phyloP scores from a whole-genome alignment of 2,888 invertebrate genomes.

The Margaritifera margaritifera region DNA sequence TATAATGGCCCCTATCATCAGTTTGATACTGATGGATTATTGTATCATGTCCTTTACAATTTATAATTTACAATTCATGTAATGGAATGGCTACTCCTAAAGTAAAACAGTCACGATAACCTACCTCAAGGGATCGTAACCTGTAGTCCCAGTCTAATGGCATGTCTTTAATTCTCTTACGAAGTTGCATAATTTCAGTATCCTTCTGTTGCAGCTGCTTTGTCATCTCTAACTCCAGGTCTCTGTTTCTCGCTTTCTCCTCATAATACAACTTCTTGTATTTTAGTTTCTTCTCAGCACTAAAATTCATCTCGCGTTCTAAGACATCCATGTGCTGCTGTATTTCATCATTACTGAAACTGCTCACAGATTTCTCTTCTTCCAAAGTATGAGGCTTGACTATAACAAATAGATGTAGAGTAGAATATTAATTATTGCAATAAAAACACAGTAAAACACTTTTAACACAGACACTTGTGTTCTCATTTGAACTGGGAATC shows the following conservation, averaged over 20 bases:
- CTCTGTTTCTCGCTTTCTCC: conserved; percentile 43
- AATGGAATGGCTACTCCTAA: neutral
- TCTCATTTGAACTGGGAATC: neutral
- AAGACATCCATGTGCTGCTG: conserved; percentile 30
- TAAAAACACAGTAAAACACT: too few relatives aligned
- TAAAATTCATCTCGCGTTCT: conserved; percentile 33
- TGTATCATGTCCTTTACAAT: too few relatives aligned
- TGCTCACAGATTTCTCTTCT: conserved; percentile 4
- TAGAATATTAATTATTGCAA: too few relatives aligned
- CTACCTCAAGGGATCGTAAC: conserved; percentile 49
- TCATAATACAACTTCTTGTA: conserved; percentile 50
- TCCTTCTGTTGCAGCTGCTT: conserved; percentile 43
- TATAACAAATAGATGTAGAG: neutral
- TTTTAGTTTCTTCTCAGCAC: conserved; percentile 50
- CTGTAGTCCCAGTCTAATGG: conserved; percentile 36
- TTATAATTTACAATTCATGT: too few relatives aligned
- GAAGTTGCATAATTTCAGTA: conserved; percentile 37
- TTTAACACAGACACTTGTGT: neutral
- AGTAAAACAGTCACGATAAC: neutral
- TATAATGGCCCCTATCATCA: too few relatives aligned
- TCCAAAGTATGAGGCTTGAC: conserved; percentile 2
- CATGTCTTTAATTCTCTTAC: conserved; percentile 26
- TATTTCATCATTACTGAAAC: conserved; percentile 10
- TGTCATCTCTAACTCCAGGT: conserved; percentile 35
- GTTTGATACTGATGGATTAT: too few relatives aligned